These are phyloP conservation scores for cat (Felis catus) DNA, from an alignment of 2,113 vertebrate species.

Conservation along the genomic window F.catus_Fca126_mat1.0 CM031425.1:41310001-41310500, in stretches of 20 bases:
- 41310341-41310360: background rate
- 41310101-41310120: constrained; percentile 63
- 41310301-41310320: background rate
- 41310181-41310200: constrained; percentile 56
- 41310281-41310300: background rate
- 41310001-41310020: constrained; percentile 45
- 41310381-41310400: constrained; percentile 94
- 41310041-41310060: constrained; percentile 44
- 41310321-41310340: background rate
- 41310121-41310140: constrained; percentile 65
- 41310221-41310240: constrained; percentile 51
- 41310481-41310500: constrained; percentile 15
- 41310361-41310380: constrained; percentile 78
- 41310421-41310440: constrained; percentile 93
- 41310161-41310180: constrained; percentile 70
- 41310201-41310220: constrained; percentile 75
- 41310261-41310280: constrained; percentile 19
- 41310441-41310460: constrained; percentile 96
- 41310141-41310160: constrained; percentile 54
- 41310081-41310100: constrained; percentile 59
- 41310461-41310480: background rate
- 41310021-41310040: background rate
- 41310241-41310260: constrained; percentile 36
- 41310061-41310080: background rate
- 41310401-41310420: constrained; percentile 97